Evolutionary conservation across 2,797 vertebrate genomes (phyloP).

Genomic region (Pteronotus mesoamericanus): DNA sequence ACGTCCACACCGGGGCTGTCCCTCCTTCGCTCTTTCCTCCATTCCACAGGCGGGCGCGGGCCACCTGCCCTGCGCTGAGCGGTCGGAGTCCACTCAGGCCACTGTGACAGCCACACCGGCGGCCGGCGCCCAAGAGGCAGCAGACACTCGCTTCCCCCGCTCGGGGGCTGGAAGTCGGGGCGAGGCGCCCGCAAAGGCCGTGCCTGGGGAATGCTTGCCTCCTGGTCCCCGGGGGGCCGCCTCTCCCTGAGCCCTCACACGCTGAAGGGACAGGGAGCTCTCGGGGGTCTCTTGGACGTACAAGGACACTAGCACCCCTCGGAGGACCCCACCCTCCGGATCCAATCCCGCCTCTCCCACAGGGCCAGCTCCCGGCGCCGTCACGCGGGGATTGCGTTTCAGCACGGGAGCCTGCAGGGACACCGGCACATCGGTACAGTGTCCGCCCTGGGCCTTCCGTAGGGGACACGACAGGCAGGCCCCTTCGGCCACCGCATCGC

Average conservation of each 20-base stretch:
- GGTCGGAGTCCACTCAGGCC: not conserved
- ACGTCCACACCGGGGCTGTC: no score
- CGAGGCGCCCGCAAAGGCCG: accelerated
- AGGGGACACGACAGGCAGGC: not conserved
- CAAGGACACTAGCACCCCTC: not conserved
- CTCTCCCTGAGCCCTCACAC: not conserved
- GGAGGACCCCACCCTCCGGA: not conserved
- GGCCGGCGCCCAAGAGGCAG: no score
- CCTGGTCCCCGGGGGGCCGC: not conserved
- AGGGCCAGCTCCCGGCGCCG: not conserved
- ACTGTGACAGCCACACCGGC: not conserved
- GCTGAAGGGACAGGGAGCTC: not conserved
- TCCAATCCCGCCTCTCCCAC: not conserved
- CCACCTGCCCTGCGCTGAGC: accelerated
- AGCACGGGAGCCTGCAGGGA: no score
- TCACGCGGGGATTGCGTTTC: not conserved
- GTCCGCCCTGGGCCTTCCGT: accelerated
- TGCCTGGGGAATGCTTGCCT: not conserved
- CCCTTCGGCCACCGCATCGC: accelerated
- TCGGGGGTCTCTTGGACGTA: not conserved
- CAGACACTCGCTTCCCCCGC: not conserved
- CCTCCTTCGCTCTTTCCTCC: no score
- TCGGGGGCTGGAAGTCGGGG: not conserved
- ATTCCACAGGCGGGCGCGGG: accelerated
- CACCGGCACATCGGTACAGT: no score